Evolutionary conservation across 2,797 vertebrate genomes (phyloP), one percentile per base, ranked within the genome.

Genomic region (Passerculus sandwichensis): DNA sequence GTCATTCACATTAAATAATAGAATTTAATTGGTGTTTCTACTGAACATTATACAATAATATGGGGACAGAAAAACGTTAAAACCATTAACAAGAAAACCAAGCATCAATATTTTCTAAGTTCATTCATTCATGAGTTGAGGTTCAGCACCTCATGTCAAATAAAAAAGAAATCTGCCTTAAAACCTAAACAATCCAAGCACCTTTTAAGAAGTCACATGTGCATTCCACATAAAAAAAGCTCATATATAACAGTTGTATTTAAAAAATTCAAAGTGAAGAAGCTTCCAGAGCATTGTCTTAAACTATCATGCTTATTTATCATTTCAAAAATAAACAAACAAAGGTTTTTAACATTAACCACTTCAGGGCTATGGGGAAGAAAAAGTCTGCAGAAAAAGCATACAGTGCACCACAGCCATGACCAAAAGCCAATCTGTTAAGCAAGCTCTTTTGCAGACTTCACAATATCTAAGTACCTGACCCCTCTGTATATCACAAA

Each of bases 41-140:
- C 13, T 25, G 30, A 89, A 60, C 26, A 50, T 40, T 57, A 65
- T 5, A 60, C 10, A 25, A 25, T 2, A 3, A 23, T 2, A 4
- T 8, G 12, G 45, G 34, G 29, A 73, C 11, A 85, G 40, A 38
- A 93, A 87, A 90, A 20, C 9, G 61, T 42, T 51, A 77, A 80
- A 85, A 76, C 2, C 9, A 62, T 71, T 13, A 44, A 78, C 11
- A 72, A 27, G 40, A 66, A 73, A 89, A 61, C 6, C 9, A 82
- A 83, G 20, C 23, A 78, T 16, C n/a, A 64, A 47, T 23, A 53
- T 18, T 22, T 5, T 26, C 9, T 27, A 48, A 69, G 47, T 45
- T 40, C 32, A 22, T 30, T 77, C 27, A 53, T 18, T 45, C 30
- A 34, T 0, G 0, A 79, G n/a, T 25, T 76, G n/a, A 82, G 6